These are phyloP conservation scores for Macrotus californicus DNA, from an alignment of 2,113 vertebrate genomes.

Conservation along the genomic window DNA sequence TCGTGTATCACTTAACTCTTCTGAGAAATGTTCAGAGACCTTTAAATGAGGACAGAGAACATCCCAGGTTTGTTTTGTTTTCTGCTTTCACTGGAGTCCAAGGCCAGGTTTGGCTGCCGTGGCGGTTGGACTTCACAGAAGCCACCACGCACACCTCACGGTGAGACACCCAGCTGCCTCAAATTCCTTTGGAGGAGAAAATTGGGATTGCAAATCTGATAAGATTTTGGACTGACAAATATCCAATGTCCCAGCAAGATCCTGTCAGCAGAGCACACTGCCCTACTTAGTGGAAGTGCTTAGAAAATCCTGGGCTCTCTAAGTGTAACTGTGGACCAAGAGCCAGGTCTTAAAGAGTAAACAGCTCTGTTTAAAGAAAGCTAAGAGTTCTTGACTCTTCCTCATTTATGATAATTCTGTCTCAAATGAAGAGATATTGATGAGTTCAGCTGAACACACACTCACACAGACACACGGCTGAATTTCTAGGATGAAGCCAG, in stretches of 20 bases:
- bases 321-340: not conserved
- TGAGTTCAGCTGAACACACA: not conserved
- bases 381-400: not conserved
- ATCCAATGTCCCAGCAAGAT: not conserved
- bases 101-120: not conserved
- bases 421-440: not conserved
- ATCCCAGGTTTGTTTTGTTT: constrained; percentile 18
- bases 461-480: not conserved
- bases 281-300: not conserved
- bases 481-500: not conserved
- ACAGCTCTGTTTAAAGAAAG: not conserved
- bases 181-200: not conserved
- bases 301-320: constrained; percentile 3
- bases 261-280: not conserved
- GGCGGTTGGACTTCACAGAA: no score
- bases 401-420: not conserved
- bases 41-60: constrained; percentile 25
- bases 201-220: not conserved
- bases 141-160: rapidly evolving
- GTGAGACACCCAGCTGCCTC: rapidly evolving
- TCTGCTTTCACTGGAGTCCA: not conserved
- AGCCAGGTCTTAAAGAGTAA: not conserved
- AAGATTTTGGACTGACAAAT: not conserved
- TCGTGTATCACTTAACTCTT: constrained; percentile 65
- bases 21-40: constrained; percentile 51